Conservation (phyloP, 2,113 vertebrate genomes). For the Bubalus kerabau region DNA sequence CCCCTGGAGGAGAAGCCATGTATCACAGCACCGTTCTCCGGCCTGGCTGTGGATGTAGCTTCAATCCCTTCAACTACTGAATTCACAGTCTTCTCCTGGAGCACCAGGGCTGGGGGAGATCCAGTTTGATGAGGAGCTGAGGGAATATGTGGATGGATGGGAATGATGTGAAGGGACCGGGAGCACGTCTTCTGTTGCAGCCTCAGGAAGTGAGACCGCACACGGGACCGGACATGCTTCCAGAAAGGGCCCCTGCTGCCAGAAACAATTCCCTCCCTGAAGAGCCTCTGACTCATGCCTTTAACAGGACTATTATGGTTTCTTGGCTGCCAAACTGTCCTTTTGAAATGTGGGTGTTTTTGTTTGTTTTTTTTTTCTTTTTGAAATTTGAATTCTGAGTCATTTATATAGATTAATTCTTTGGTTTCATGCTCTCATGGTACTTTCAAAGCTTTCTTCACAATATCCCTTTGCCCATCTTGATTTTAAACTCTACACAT, state of each 20-base stretch:
- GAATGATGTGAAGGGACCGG: neutral
- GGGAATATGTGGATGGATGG: neutral
- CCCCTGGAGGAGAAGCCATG: neutral
- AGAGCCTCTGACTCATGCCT: conserved; percentile 15
- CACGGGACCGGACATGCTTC: neutral
- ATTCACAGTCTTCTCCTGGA: neutral
- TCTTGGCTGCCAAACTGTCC: conserved; percentile 25
- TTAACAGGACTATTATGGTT: neutral
- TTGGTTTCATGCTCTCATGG: neutral
- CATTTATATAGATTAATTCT: neutral
- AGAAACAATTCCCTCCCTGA: neutral
- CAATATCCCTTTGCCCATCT: neutral
- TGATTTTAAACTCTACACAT: neutral
- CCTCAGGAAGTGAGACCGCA: neutral
- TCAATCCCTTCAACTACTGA: neutral
- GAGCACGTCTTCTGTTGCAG: neutral
- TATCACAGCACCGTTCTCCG: neutral
- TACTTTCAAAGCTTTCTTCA: neutral
- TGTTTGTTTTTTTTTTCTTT: neutral
- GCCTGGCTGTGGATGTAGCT: neutral
- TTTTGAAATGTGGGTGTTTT: neutral
- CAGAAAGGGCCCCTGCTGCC: neutral
- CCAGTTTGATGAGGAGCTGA: neutral
- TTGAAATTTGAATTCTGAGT: conserved; percentile 25
- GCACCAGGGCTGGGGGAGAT: neutral